These are phyloP conservation scores for Drosophila peninsularis DNA, from an alignment of 2,888 invertebrate genomes.

Conservation along the genomic window DNA sequence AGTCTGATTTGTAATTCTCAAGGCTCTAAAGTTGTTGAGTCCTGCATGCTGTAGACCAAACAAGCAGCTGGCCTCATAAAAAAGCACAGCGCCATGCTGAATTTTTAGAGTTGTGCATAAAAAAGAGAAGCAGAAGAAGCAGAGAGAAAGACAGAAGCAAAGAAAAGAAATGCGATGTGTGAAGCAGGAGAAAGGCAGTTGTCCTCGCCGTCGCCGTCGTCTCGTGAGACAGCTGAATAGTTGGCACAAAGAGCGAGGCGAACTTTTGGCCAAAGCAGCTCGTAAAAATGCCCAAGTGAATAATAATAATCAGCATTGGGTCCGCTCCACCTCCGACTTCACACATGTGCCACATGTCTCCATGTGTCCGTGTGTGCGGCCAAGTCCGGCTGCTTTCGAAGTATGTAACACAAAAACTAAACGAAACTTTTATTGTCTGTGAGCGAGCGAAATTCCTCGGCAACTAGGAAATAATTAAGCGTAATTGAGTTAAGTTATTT, in stretches of 20 bases:
- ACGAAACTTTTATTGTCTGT: constrained; percentile 78
- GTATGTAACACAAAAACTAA: constrained; percentile 62
- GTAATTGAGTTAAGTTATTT: constrained; percentile 81
- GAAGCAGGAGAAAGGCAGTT: constrained; percentile 6
- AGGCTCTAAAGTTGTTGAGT: constrained; percentile 65
- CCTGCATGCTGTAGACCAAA: constrained; percentile 29
- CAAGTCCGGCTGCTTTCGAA: constrained; percentile 34
- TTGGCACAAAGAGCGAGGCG: constrained; percentile 57
- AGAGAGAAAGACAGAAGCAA: not conserved
- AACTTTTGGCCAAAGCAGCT: constrained; percentile 77
- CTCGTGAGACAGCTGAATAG: constrained; percentile 61
- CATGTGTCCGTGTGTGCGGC: not conserved
- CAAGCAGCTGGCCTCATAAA: constrained; percentile 71
- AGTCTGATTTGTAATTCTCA: constrained; percentile 80
- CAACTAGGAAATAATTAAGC: constrained; percentile 81
- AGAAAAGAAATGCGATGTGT: not conserved
- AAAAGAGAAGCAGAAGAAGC: not conserved
- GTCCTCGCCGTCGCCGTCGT: constrained; percentile 27
- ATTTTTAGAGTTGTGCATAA: constrained; percentile 71
- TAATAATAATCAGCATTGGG: constrained; percentile 80
- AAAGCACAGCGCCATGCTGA: constrained; percentile 52
- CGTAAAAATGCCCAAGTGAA: constrained; percentile 83
- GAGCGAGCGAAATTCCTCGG: constrained; percentile 69
- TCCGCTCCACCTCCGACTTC: constrained; percentile 2
- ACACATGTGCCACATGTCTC: constrained; percentile 31